Base-by-base conservation (phyloP, 2,888 invertebrate species). In the Frankliniella intonsa region DNA sequence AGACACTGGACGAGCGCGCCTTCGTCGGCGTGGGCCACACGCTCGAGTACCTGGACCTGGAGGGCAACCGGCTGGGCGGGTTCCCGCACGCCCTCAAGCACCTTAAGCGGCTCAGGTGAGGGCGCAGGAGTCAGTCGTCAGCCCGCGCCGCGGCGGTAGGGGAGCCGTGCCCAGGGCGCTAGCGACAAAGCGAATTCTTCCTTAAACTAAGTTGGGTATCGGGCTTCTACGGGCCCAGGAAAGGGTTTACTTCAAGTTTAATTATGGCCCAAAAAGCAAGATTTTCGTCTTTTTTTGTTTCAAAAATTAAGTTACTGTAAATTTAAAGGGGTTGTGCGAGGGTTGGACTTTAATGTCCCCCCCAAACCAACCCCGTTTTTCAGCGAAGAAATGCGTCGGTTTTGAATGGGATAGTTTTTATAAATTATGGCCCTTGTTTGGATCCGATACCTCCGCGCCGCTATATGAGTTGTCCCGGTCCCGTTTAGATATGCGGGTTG, bases 41-140 rank as follows among this genome's bases (percentile, higher is more conserved):
- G 22, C 88, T 96, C 82, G 95, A 96, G 87, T 94, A 95, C 87
- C 88, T 96, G 84, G 95, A 96, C 88, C 88, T 96, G 85, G 95
- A 96, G 86, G 93, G 94, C 87, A 96, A 96, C 87, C 91, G 92
- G 86, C 89, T 96, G 84, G 90, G 90, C 62, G 89, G 90, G 81
- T 90, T 96, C 85, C 95, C 96, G 7, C 90, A 89, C 83, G 94
- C 94, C 69, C 88, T 96, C 83, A 91, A 91, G 84, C 90, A 90
- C 83, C 89, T 95, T 84, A 90, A 89, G 84, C 91, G 92, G 84
- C 89, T 96, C 81, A 93, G 94, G 69, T 69, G 22, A 69, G 69
- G 5, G 38, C 38, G 38, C 38, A 51, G 51, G 9, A 51, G 17
- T 55, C 55, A 3, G 14, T 2, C 55, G 38, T 38, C 38, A 5